Base-by-base conservation (phyloP, 2,888 invertebrate genomes). In the Lomographa bimaculata region DNA sequence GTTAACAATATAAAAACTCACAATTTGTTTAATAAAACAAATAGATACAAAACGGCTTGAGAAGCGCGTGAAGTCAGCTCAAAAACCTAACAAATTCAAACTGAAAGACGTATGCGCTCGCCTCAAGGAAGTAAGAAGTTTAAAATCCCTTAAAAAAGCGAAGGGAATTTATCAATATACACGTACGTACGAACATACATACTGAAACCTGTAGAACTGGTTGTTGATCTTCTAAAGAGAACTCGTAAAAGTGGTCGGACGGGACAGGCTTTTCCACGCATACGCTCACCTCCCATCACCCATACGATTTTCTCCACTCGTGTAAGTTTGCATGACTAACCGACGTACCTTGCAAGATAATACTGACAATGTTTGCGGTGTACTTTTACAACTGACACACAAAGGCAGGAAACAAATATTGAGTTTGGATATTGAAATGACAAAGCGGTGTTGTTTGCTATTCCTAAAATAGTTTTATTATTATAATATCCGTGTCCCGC, bases 201-300 rank as follows among this genome's bases (percentile, higher is more conserved):
- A 41, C 16, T 39, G 29, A 50, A 45, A 54, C 56, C 53, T 33
- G 60, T 39, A 39, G 55, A 56, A 71, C 63, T 35, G 56, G 68
- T 69, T 67, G 54, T 57, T 42, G 56, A 54, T 65, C 53, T 58
- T 57, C 60, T 47, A 53, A 58, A 56, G 54, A 54, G 42, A 56
- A 54, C 51, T 54, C 54, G 57, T 59, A 60, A 60, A 66, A 67
- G 63, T 67, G 51, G 71, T 55, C 54, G 36, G 34, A 42, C 60
- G 30, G 32, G 52, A 34, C 50, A 34, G 39, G 53, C 46, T 57
- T 58, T 51, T 59, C 54, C 59, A 56, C 40, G 48, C 39, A 49
- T 37, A 45, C 34, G 43, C 39, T 17, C 36, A 6, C 7, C 32
- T 35, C 19, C n/a, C 19, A 35, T 23, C 32, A 34, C 26, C 26